Percentiles rank a stretch among this genome's conserved stretches.
phyloP scores from a whole-genome alignment of 2,888 invertebrate species.

The Drosophila mercatorum region DNA sequence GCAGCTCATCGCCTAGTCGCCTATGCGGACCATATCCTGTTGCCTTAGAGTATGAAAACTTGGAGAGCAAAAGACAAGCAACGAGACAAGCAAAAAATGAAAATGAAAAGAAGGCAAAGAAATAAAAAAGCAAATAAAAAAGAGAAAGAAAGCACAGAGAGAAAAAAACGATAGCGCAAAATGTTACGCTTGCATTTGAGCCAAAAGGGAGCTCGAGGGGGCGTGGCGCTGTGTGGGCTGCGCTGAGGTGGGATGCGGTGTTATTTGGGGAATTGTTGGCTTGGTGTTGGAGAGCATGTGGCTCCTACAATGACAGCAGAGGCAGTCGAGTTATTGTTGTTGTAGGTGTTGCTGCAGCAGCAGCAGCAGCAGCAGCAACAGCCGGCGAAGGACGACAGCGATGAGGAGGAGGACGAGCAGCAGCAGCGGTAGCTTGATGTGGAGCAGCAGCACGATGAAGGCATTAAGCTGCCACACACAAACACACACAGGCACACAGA shows the following conservation, averaged over 20 bases:
- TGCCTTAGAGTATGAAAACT: slow-evolving; percentile 33
- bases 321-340: slow-evolving; percentile 31
- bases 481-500: slow-evolving; percentile 9
- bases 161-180: slow-evolving; percentile 69
- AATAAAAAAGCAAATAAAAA: slow-evolving; percentile 10
- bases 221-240: background rate
- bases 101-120: slow-evolving; percentile 41
- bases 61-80: slow-evolving; percentile 52
- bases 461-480: slow-evolving; percentile 74
- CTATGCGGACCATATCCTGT: slow-evolving; percentile 10
- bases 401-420: slow-evolving; percentile 12
- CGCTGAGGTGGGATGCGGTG: slow-evolving; percentile 1
- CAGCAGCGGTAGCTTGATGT: slow-evolving; percentile 16
- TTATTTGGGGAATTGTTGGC: slow-evolving; percentile 44
- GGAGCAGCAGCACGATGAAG: slow-evolving; percentile 61
- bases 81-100: slow-evolving; percentile 50
- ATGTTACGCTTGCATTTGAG: slow-evolving; percentile 77
- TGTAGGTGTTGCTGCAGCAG: slow-evolving; percentile 28
- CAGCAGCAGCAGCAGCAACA: slow-evolving; percentile 63
- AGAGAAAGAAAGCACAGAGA: background rate
- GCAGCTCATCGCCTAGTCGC: background rate
- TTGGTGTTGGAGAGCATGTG: slow-evolving; percentile 59
- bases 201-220: background rate
- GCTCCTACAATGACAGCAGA: slow-evolving; percentile 74
- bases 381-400: slow-evolving; percentile 58